Evolutionary conservation across 2,797 vertebrate genomes (phyloP), one percentile per base, ranked within the genome.

Genomic region (Lithobates pipiens): DNA sequence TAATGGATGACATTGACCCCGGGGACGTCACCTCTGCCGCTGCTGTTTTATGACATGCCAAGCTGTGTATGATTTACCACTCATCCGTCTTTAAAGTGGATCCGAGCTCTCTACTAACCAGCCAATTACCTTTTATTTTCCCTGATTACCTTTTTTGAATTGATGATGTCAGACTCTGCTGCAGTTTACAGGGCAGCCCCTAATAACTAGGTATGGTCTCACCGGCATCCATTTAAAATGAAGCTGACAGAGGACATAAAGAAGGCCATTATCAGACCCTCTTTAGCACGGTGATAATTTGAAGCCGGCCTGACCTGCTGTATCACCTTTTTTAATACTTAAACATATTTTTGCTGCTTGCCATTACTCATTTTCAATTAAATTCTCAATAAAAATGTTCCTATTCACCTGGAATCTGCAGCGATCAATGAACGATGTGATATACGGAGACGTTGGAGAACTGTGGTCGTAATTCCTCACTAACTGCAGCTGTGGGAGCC

Each of bases 351-450:
- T 70, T 79, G n/a, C 71, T 61, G 57, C 34, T 70, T 61, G 44
- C 23, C 71, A 84, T 87, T 84, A 84, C 50, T 87, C 86, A 87
- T 87, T 87, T 87, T 76, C 76, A 87, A 87, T 84, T 87, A 87
- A 80, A 65, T 87, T 70, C 79, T 71, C 81, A 46, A 80, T 87
- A 83, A 87, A 39, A 87, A 76, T 63, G 16, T 74, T 80, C 78
- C 63, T 75, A 84, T 80, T 76, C 81, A 75, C 25, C 61, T 73
- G 46, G 75, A 79, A 80, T 84, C 76, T 83, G 42, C 50, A 63
- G 34, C 76, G 61, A 87, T 87, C 86, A 87, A 87, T 87, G 75
- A 76, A 69, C 61, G 29, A 39, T 76, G 86, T 42, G 72, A 84
- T 84, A 87, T 87, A 87, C 85, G 63, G 32, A 81, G 36, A 21